Conservation (phyloP, 2,797 vertebrate species). For the Echeneis naucrates region DNA sequence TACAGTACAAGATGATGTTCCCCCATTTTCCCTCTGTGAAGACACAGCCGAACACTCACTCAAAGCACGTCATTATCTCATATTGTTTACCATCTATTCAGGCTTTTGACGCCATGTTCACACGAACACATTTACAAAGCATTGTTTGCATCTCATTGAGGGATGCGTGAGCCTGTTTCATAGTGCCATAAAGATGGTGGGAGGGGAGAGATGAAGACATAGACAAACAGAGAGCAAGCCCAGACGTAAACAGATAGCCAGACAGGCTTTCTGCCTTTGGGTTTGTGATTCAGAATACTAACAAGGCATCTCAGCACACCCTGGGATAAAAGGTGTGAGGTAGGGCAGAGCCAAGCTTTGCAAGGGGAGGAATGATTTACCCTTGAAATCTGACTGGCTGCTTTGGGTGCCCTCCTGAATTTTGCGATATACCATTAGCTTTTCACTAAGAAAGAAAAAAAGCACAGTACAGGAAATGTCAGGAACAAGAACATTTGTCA, state of each 20-base stretch:
- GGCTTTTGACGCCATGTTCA: conserved; percentile 41
- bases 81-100: conserved; percentile 68
- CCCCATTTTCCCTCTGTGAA: conserved; percentile 29
- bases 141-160: conserved; percentile 72
- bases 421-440: conserved; percentile 25
- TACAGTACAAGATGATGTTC: conserved; percentile 27
- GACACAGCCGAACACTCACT: conserved; percentile 46
- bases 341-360: conserved; percentile 39
- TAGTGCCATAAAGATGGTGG: conserved; percentile 50
- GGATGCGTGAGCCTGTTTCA: conserved; percentile 62
- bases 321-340: conserved; percentile 59
- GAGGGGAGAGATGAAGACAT: conserved; percentile 43
- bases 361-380: conserved; percentile 48
- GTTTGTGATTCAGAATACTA: conserved; percentile 77
- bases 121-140: conserved; percentile 69
- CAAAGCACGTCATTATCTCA: conserved; percentile 56
- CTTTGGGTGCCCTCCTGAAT: conserved; percentile 18
- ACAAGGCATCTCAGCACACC: conserved; percentile 66
- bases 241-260: conserved; percentile 74
- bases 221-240: conserved; percentile 63
- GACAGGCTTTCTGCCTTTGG: conserved; percentile 65
- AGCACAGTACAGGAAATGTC: neutral
- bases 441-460: neutral
- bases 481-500: neutral
- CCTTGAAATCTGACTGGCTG: conserved; percentile 64